Base-by-base conservation (phyloP, 1,140 invertebrate species). In the Oreohelix idahoensis region DNA sequence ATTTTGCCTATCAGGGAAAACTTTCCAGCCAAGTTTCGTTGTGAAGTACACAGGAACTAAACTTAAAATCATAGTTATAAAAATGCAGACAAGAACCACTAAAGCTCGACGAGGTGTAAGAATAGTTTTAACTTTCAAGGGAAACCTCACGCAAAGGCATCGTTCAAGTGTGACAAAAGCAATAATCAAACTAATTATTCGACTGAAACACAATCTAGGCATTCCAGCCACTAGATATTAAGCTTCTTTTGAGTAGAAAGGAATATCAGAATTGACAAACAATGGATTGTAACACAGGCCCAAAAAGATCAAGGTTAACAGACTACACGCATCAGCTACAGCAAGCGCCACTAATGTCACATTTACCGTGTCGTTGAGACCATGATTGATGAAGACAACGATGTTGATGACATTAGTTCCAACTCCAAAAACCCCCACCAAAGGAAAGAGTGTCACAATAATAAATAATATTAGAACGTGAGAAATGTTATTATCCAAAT, bases 161-260 rank as follows among this genome's bases (percentile, higher is more conserved):
- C 71, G 71, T 39, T 74, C 71, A 4, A 74, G 42, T 1, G 42
- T 10, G 15, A 74, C 42, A 42, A 74, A 74, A n/a, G 71, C 36
- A 20, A 49, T 38, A 26, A 74, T 29, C 35, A 39, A n/a, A 42
- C 71, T 49, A 39, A 49, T n/a, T 10, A 74, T 0, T 98, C 98
- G 93, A 99, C 96, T 92, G 99, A 98, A 0, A 98, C 97, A 94
- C 99, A 96, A 89, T 99, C 93, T 92, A 96, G 99, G 0, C 97
- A 97, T 0, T 99, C 94, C 2, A 96, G 96, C 0, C 96, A 98
- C 93, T 98, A 99, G 5, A 98, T 98, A 94, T 99, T 99, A 0
- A 95, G 94, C 92, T 96, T 95, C 71, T 97, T 95, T 0, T 84
- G 94, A 94, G 92, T 99, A 98, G 79, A 99, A 94, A 0, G 98